Base-by-base conservation (phyloP, 2,888 invertebrate species). In the Abrostola tripartita region DNA sequence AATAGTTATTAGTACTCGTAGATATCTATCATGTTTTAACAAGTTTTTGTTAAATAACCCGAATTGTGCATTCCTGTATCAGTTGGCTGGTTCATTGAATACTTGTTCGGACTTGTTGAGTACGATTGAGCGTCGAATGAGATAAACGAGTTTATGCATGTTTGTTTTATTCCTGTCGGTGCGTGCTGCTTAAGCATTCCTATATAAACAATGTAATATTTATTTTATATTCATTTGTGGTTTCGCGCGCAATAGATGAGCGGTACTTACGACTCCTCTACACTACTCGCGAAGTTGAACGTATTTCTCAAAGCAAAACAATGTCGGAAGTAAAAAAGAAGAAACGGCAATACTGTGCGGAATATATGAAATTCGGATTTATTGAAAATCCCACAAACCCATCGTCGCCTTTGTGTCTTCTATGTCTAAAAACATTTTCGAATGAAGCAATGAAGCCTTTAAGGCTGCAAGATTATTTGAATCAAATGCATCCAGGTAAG, bases 321-420 rank as follows among this genome's bases (percentile, higher is more conserved):
- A 68, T 61, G 58, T 69, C 69, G 69, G 69, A 74, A 76, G 70
- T 61, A 72, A 74, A 74, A 68, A 76, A 72, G 71, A 71, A 73
- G 68, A 70, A 54, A 74, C 68, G 70, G 68, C 71, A 71, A 65
- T 74, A 74, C 60, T 38, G 67, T 71, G 74, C 61, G 59, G 72
- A 61, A 49, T 61, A 61, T 61, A 61, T 61, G 51, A 55, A 61
- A 55, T 55, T 36, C 53, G 70, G 70, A 68, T 72, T 75, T 51
- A 72, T 70, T 58, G 63, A 73, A 73, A 73, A 73, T 75, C 38
- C 66, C 52, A 65, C 75, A 73, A 76, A 77, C 56, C 67, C 69
- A 68, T 70, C 64, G 6, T 69, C 53, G 67, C 70, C 73, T 66
- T 65, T 72, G 76, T 78, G 72, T 37, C 74, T 74, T 60, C 41